phyloP scores from a whole-genome alignment of 1,140 invertebrate genomes.

The Hylaeus volcanicus region DNA sequence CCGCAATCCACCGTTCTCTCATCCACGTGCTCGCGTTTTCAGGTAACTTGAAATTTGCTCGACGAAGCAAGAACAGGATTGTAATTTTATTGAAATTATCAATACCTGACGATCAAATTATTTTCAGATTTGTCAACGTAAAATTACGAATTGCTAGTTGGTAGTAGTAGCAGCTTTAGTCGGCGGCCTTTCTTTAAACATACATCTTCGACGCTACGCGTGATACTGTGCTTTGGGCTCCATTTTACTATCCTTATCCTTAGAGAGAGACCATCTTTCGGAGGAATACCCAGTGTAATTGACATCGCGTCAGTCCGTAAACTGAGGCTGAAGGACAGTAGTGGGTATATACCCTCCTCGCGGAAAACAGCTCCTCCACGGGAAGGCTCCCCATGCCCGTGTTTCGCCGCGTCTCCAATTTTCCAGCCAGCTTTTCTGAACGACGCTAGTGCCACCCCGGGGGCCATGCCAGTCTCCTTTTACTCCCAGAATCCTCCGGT shows the following conservation, averaged over 20 bases:
- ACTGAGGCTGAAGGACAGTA: conserved; percentile 22
- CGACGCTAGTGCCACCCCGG: conserved; percentile 18
- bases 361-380: conserved; percentile 31
- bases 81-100: too few relatives aligned
- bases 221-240: background rate
- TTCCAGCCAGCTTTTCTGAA: conserved; percentile 61
- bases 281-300: conserved; percentile 13
- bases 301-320: conserved; percentile 25
- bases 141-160: background rate
- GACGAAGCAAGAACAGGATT: too few relatives aligned
- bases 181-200: too few relatives aligned
- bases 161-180: too few relatives aligned
- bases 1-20: background rate
- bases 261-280: background rate
- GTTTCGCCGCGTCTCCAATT: conserved; percentile 72
- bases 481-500: conserved; percentile 67
- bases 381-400: conserved; percentile 38
- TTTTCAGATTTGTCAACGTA: too few relatives aligned
- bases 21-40: too few relatives aligned
- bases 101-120: too few relatives aligned
- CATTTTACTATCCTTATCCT: background rate
- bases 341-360: background rate
- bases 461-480: conserved; percentile 55
- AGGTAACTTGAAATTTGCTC: too few relatives aligned
- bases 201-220: too few relatives aligned